A percentile compares a stretch with the other conserved stretches of the same genome.
Conservation (phyloP, 2,888 invertebrate genomes). For the Pyrrhia umbra region DNA sequence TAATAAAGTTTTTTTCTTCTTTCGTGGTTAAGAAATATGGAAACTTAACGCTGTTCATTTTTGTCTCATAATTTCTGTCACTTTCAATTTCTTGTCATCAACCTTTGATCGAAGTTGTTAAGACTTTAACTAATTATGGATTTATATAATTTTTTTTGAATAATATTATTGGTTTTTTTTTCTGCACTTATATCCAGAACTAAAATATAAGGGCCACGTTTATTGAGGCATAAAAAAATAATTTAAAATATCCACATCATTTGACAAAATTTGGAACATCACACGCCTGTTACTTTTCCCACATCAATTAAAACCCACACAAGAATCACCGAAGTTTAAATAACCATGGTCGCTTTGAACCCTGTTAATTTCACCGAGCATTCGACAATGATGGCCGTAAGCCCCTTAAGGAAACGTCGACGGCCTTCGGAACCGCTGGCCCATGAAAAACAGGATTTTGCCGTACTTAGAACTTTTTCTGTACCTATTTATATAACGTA, state of each 20-base stretch:
- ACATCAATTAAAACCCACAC: constrained; percentile 13
- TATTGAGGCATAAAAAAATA: no score
- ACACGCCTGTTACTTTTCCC: neutral
- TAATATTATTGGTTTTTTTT: no score
- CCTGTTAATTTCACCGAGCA: constrained; percentile 34
- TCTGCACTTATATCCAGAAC: neutral
- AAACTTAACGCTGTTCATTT: no score
- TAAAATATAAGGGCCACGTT: neutral
- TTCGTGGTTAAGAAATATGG: no score
- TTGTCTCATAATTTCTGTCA: neutral
- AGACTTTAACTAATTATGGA: neutral
- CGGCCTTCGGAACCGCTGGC: constrained; percentile 16
- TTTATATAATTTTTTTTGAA: no score
- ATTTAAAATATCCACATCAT: neutral
- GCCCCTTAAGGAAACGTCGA: constrained; percentile 31
- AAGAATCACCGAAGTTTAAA: constrained; percentile 29
- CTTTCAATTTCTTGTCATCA: neutral
- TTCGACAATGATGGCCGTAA: constrained; percentile 31
- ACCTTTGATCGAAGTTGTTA: neutral
- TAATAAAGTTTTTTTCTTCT: no score
- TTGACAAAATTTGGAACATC: neutral
- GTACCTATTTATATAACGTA: constrained; percentile 35
- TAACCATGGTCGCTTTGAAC: constrained; percentile 22
- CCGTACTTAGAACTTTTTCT: constrained; percentile 54
- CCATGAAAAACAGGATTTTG: constrained; percentile 51